These are phyloP conservation scores for Sinocyclocheilus anophthalmus DNA, from an alignment of 2,113 vertebrate species.

Conservation along the genomic window DNA sequence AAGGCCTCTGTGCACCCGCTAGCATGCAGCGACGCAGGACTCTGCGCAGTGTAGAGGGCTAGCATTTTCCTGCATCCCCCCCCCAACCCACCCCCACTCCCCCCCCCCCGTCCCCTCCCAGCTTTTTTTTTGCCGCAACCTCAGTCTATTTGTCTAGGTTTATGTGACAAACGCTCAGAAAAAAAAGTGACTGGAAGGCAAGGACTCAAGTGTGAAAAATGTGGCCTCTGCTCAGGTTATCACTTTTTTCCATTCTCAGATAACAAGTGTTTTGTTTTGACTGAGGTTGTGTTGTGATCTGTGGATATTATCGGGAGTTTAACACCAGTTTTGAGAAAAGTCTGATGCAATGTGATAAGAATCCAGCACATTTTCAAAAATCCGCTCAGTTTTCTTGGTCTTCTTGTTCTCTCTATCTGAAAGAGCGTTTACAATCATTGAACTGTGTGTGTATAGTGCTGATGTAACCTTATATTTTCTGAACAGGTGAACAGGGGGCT, in stretches of 20 bases:
- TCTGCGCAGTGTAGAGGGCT: constrained; percentile 29
- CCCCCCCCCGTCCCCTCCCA: too few relatives aligned
- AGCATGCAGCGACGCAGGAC: constrained; percentile 28
- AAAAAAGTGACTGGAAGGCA: constrained; percentile 2
- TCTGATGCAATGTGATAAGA: neutral
- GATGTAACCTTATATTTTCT: constrained; percentile 53
- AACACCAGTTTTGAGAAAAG: neutral
- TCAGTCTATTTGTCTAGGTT: constrained; percentile 25
- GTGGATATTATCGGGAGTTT: neutral
- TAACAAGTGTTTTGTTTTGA: neutral
- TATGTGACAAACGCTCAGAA: constrained; percentile 21
- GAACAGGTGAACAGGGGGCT: constrained; percentile 86
- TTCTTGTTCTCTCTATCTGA: neutral
- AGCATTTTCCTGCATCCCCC: too few relatives aligned
- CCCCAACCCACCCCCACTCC: too few relatives aligned
- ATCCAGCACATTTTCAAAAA: neutral
- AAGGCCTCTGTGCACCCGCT: constrained; percentile 18
- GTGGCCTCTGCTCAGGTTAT: constrained; percentile 20
- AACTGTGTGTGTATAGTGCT: constrained; percentile 16
- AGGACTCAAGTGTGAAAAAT: neutral
- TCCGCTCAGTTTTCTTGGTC: neutral
- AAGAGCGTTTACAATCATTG: neutral
- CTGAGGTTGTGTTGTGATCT: neutral
- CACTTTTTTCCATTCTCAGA: neutral
- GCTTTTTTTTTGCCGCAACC: constrained; percentile 18